Conservation (phyloP, 2,113 vertebrate genomes). For the Xenus cinereus region DNA sequence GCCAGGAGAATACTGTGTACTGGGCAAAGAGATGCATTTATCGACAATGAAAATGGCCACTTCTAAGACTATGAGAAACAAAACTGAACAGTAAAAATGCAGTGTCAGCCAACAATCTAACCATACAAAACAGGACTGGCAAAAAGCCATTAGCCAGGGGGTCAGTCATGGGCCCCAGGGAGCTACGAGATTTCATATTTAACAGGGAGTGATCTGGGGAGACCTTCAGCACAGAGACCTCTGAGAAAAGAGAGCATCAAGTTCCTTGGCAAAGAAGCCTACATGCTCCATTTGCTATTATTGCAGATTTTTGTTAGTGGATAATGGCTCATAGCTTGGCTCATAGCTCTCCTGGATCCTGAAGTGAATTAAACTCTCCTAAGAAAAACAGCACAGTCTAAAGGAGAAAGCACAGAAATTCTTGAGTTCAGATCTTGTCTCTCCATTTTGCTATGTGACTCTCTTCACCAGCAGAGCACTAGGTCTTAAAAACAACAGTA, state of each 20-base stretch:
- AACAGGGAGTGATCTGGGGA: constrained; percentile 25
- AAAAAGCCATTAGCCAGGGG: constrained; percentile 26
- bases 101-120: constrained; percentile 43
- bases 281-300: constrained; percentile 57
- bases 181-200: constrained; percentile 22
- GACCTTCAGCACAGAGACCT: constrained; percentile 43
- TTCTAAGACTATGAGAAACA: constrained; percentile 34
- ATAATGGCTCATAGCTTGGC: constrained; percentile 55
- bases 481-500: neutral
- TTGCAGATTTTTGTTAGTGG: constrained; percentile 50
- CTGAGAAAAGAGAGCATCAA: constrained; percentile 32
- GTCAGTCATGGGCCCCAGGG: neutral
- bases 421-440: neutral
- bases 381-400: neutral
- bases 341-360: constrained; percentile 1
- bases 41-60: constrained; percentile 32
- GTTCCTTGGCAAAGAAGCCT: constrained; percentile 43
- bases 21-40: constrained; percentile 34
- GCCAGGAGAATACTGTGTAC: constrained; percentile 39
- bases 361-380: constrained; percentile 10
- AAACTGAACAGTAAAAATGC: constrained; percentile 30
- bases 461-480: neutral
- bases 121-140: constrained; percentile 5
- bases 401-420: neutral
- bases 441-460: neutral